Evolutionary conservation across 2,113 vertebrate species (phyloP).

Genomic region (Tylochromis polylepis): DNA sequence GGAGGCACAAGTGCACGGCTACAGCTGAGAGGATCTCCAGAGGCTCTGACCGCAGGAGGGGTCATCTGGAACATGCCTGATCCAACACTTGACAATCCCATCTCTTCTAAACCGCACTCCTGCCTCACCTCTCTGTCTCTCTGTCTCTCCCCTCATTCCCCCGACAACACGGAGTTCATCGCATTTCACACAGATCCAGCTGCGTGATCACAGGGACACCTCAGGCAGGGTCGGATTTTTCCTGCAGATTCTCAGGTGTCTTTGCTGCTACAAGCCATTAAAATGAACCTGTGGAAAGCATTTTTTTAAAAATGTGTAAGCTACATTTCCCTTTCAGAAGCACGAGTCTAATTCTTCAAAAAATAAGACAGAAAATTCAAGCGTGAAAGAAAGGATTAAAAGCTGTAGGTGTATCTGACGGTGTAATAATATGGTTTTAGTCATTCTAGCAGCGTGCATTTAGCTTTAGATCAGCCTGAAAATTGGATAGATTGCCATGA

Average conservation of each 20-base stretch:
- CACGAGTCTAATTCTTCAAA: not conserved
- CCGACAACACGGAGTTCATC: slow-evolving; percentile 53
- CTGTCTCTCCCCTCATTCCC: not conserved
- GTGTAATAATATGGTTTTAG: not conserved
- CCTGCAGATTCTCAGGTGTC: not conserved
- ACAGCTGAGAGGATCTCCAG: slow-evolving; percentile 61
- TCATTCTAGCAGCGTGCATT: not conserved
- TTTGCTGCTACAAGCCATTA: not conserved
- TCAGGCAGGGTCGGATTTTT: not conserved
- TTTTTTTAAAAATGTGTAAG: not conserved
- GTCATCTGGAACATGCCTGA: slow-evolving; percentile 30
- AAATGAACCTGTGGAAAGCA: not conserved
- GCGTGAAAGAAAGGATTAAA: not conserved
- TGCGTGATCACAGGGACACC: slow-evolving; percentile 14
- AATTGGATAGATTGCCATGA: not conserved
- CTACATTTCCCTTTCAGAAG: not conserved
- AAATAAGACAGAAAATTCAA: not conserved
- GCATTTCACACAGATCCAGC: slow-evolving; percentile 33
- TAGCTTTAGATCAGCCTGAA: not conserved
- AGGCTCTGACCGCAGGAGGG: slow-evolving; percentile 45
- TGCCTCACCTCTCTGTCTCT: not conserved
- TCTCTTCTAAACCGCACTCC: not conserved
- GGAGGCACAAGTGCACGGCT: slow-evolving; percentile 49
- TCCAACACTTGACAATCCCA: not conserved
- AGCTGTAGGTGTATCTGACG: not conserved